A percentile compares a stretch with the other conserved stretches of the same genome.
Conservation (phyloP, 2,113 vertebrate genomes). For the Ramphastos sulfuratus region DNA sequence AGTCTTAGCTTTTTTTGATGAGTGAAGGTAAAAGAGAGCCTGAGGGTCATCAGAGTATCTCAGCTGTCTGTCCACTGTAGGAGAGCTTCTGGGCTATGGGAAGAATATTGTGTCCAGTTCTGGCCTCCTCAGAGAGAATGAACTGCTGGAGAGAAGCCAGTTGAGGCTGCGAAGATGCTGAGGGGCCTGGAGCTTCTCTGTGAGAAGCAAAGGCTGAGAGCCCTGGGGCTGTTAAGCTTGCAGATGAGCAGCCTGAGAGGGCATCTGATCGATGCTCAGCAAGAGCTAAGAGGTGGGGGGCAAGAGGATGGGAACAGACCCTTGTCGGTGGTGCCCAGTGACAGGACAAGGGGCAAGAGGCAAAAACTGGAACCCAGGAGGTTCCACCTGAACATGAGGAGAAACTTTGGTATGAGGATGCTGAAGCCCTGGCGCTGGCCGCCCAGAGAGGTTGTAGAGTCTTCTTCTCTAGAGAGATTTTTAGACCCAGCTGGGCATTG, state of each 20-base stretch:
- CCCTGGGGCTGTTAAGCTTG: neutral
- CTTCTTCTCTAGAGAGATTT: neutral
- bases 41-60: neutral
- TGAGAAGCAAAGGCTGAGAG: neutral
- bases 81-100: neutral
- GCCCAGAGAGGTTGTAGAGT: neutral
- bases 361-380: too few species aligned
- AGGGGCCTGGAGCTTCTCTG: neutral
- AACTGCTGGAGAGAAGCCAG: neutral
- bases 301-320: too few species aligned
- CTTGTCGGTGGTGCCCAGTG: too few species aligned
- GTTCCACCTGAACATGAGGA: too few species aligned
- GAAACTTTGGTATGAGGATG: neutral
- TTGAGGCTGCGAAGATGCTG: neutral
- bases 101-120: neutral
- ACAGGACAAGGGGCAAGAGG: too few species aligned
- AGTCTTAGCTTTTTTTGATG: neutral
- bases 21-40: neutral
- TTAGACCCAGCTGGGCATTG: too few species aligned
- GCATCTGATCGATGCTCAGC: too few species aligned
- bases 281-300: too few species aligned
- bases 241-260: too few species aligned
- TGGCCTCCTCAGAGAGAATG: neutral
- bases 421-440: neutral
- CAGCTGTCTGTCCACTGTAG: neutral